phyloP scores from a whole-genome alignment of 2,113 vertebrate species.

The Indicator maculatus region DNA sequence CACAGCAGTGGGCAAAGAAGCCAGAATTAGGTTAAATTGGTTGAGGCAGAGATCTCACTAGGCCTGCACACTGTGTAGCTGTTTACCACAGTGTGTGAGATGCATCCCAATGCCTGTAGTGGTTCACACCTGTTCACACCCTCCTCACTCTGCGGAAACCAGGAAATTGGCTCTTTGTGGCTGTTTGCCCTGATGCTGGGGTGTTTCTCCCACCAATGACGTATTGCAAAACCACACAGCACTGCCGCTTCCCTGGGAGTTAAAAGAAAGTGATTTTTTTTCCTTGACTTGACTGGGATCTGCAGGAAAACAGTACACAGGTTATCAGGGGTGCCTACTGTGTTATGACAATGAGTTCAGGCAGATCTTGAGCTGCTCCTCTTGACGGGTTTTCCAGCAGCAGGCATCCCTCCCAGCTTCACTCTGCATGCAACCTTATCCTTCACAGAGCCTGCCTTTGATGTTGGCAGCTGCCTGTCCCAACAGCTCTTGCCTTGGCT shows the following conservation, averaged over 20 bases:
- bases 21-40: background rate
- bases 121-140: background rate
- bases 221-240: background rate
- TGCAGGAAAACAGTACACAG: background rate
- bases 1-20: rapidly evolving
- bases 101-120: background rate
- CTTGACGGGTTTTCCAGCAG: background rate
- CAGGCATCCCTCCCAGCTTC: background rate
- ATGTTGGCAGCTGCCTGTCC: background rate
- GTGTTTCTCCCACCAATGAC: background rate
- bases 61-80: rapidly evolving
- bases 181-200: background rate
- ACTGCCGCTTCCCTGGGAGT: background rate
- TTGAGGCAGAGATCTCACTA: background rate
- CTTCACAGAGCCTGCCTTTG: background rate
- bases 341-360: background rate
- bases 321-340: background rate
- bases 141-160: background rate
- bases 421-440: background rate
- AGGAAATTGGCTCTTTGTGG: background rate
- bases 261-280: background rate
- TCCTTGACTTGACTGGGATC: background rate
- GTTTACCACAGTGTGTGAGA: background rate
- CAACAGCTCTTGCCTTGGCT: background rate
- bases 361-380: background rate